Conservation (phyloP, 2,113 vertebrate genomes). For the Orthonyx spaldingii region DNA sequence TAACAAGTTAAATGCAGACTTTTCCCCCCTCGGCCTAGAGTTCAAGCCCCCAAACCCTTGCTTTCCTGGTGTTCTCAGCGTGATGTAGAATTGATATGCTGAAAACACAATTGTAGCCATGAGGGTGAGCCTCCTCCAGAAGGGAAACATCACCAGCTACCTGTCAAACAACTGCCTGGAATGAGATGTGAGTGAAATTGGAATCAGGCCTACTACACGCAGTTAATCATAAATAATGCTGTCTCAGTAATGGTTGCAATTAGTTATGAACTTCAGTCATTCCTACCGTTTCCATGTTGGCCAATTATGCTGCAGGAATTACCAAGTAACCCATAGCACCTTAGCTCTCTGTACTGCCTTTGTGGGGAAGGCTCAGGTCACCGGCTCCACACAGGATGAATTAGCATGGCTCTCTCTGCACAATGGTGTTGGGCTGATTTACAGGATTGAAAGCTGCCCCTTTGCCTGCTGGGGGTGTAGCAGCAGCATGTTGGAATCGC, state of each 20-base stretch:
- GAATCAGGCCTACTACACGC: neutral
- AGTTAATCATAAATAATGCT: constrained; percentile 23
- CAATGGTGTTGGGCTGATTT: constrained; percentile 6
- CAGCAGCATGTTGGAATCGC: neutral
- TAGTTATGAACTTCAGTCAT: constrained; percentile 23
- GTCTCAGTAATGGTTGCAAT: neutral
- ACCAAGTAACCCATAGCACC: constrained; percentile 26
- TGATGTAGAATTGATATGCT: neutral
- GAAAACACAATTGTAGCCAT: neutral
- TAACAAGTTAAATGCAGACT: neutral
- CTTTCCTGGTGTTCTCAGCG: neutral
- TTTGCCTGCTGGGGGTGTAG: neutral
- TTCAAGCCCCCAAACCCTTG: neutral
- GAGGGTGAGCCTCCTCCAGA: neutral
- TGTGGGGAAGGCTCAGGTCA: constrained; percentile 35
- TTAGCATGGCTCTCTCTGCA: neutral
- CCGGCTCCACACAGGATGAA: neutral
- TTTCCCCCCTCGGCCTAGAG: neutral
- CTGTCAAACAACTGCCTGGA: neutral
- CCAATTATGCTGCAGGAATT: constrained; percentile 33
- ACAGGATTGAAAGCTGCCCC: neutral
- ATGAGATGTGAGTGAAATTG: neutral
- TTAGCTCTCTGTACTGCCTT: constrained; percentile 7
- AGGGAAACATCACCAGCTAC: neutral
- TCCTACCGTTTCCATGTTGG: neutral